Evolutionary conservation across 2,797 vertebrate genomes (phyloP).

Genomic region (Sebastes matsubarae): DNA sequence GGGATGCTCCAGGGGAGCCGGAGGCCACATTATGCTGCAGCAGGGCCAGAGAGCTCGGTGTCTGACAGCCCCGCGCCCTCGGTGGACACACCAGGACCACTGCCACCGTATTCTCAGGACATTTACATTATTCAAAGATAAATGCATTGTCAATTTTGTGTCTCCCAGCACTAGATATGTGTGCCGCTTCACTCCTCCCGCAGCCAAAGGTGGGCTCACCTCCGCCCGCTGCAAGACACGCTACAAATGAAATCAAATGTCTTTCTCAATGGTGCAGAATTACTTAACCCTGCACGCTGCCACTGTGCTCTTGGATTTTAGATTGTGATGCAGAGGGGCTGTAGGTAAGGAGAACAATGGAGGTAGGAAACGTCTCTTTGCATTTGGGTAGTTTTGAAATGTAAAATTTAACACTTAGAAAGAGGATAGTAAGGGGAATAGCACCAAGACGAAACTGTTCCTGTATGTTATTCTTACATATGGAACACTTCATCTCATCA

Average conservation of each 20-base stretch:
- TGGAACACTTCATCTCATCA: neutral
- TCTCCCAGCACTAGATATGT: constrained; percentile 86
- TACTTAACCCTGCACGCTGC: constrained; percentile 81
- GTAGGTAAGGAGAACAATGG: constrained; percentile 61
- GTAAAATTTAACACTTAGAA: neutral
- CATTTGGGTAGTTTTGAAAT: neutral
- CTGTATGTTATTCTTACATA: neutral
- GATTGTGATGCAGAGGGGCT: constrained; percentile 64
- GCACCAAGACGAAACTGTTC: neutral
- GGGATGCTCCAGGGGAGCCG: constrained; percentile 72
- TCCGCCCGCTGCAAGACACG: constrained; percentile 81
- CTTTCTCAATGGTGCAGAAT: constrained; percentile 84
- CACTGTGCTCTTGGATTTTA: constrained; percentile 59
- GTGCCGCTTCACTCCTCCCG: constrained; percentile 81
- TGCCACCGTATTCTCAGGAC: constrained; percentile 85
- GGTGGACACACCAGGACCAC: constrained; percentile 79
- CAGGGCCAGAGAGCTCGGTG: constrained; percentile 67
- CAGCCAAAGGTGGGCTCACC: constrained; percentile 87
- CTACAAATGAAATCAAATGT: constrained; percentile 89
- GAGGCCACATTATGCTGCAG: constrained; percentile 78
- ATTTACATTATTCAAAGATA: constrained; percentile 92
- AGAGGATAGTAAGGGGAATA: neutral
- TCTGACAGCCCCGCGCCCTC: constrained; percentile 78
- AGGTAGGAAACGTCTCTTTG: constrained; percentile 13
- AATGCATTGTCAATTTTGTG: constrained; percentile 90